These are phyloP conservation scores for Dasypogon diadema DNA, from an alignment of 2,888 invertebrate species.

Conservation along the genomic window DNA sequence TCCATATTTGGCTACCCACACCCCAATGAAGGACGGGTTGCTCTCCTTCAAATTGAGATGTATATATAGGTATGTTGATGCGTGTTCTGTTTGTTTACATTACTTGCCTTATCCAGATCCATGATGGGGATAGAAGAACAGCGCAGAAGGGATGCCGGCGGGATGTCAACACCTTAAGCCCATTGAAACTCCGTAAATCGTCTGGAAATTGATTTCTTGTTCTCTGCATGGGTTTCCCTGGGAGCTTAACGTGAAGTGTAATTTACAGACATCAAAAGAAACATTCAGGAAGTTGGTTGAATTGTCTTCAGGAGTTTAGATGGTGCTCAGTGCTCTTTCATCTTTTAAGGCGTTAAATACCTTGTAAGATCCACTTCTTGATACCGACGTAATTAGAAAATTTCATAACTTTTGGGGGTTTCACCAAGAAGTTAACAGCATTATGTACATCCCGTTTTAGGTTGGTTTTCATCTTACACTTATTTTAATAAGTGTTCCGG, in stretches of 20 bases:
- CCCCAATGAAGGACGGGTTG: not conserved
- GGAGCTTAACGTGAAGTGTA: constrained; percentile 53
- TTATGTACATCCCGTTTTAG: not conserved
- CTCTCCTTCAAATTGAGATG: not conserved
- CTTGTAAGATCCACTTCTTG: not conserved
- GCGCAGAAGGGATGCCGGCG: not conserved
- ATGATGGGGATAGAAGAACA: not conserved
- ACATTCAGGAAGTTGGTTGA: constrained; percentile 39
- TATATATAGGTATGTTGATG: not conserved
- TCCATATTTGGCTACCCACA: not conserved
- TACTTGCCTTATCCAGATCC: not conserved
- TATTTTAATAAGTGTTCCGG: too few species aligned
- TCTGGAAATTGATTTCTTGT: constrained; percentile 55
- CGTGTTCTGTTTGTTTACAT: constrained; percentile 28
- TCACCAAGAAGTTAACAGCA: not conserved
- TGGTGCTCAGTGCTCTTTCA: constrained; percentile 26
- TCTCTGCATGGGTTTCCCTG: constrained; percentile 41
- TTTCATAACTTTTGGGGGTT: constrained; percentile 14
- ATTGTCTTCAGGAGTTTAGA: constrained; percentile 19
- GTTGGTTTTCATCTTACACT: too few species aligned
- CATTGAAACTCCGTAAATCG: constrained; percentile 53
- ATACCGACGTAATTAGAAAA: constrained; percentile 38
- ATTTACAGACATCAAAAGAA: constrained; percentile 53
- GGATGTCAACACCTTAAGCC: constrained; percentile 56
- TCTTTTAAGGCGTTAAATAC: constrained; percentile 32